Conservation (phyloP, 2,888 invertebrate genomes). For the Eilema sororculum region DNA sequence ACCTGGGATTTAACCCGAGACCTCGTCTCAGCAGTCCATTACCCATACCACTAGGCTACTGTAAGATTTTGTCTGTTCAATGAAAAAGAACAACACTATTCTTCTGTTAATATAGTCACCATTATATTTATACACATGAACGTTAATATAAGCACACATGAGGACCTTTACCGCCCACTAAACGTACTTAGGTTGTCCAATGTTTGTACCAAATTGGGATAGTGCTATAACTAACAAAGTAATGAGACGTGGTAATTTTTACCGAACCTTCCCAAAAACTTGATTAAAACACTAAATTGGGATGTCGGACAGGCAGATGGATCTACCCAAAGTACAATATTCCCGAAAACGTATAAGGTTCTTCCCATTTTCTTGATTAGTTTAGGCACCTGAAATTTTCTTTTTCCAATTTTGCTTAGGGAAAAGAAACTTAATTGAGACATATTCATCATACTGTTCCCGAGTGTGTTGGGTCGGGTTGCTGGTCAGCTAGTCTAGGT, state of each 20-base stretch:
- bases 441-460: constrained; percentile 9
- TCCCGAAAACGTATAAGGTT: constrained; percentile 35
- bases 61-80: no score
- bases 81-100: no score
- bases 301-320: constrained; percentile 46
- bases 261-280: constrained; percentile 49
- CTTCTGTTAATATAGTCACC: neutral
- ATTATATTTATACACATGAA: no score
- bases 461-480: constrained; percentile 1
- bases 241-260: constrained; percentile 57
- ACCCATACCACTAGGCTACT: no score
- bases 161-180: no score
- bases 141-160: no score
- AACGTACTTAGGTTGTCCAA: neutral
- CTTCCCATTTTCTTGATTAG: constrained; percentile 40
- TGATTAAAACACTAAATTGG: constrained; percentile 63
- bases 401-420: constrained; percentile 8
- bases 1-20: no score
- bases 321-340: constrained; percentile 36
- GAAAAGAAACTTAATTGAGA: neutral
- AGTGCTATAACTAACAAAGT: constrained; percentile 50
- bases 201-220: constrained; percentile 46
- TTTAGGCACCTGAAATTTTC: constrained; percentile 18
- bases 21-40: no score
- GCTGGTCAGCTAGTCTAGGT: neutral